Percentiles rank a stretch among this genome's conserved stretches.
phyloP scores from a whole-genome alignment of 2,113 vertebrate genomes.

The Amphiprion percula region DNA sequence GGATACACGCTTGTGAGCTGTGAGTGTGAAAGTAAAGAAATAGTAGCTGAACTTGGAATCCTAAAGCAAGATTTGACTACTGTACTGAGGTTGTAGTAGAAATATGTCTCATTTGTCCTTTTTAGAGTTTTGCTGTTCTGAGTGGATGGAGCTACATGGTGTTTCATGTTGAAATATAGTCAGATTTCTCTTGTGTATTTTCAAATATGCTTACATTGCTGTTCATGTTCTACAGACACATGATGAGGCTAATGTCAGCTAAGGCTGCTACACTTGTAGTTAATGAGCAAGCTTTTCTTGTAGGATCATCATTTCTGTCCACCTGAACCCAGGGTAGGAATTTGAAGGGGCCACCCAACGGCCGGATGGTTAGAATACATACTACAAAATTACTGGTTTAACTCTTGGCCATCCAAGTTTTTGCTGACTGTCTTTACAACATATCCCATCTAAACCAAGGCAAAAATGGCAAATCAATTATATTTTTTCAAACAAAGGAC shows the following conservation, averaged over 20 bases:
- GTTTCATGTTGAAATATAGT: not conserved
- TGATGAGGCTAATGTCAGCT: conserved; percentile 2
- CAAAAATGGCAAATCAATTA: too few species aligned
- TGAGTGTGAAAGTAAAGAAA: not conserved
- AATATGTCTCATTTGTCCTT: not conserved
- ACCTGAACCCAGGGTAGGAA: conserved; percentile 37
- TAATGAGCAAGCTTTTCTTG: conserved; percentile 3
- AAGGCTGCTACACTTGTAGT: too few species aligned
- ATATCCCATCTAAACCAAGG: not conserved
- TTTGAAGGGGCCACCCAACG: not conserved
- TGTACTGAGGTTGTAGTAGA: not conserved
- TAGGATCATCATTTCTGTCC: conserved; percentile 28
- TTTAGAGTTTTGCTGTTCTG: not conserved
- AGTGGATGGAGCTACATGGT: not conserved
- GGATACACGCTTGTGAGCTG: not conserved
- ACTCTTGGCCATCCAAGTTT: not conserved
- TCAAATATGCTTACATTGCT: not conserved
- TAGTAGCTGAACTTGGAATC: not conserved
- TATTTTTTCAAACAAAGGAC: too few species aligned
- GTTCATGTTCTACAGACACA: not conserved
- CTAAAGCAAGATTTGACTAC: not conserved
- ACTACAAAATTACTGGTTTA: not conserved
- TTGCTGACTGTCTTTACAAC: not conserved
- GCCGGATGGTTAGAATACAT: not conserved
- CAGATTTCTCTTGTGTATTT: not conserved